These are phyloP conservation scores for Hemicordylus capensis DNA, from an alignment of 2,113 vertebrate species.

Conservation along the genomic window DNA sequence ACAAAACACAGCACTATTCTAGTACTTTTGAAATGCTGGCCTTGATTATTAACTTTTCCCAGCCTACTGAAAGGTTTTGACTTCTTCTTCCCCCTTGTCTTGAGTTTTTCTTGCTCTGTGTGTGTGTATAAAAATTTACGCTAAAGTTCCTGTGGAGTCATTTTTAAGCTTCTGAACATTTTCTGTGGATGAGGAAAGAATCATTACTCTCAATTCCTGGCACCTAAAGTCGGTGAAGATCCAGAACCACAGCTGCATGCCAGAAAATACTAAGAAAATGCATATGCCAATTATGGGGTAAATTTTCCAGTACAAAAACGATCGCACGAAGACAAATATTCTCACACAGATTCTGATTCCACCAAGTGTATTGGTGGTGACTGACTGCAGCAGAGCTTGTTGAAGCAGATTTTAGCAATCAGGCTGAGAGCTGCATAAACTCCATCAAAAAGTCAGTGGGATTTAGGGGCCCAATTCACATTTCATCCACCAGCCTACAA, in stretches of 20 bases:
- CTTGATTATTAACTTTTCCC: constrained; percentile 13
- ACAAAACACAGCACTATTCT: constrained; percentile 8
- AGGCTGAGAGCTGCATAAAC: neutral
- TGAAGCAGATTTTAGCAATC: neutral
- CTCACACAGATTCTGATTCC: no score
- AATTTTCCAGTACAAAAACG: neutral
- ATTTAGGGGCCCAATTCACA: neutral
- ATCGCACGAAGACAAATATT: no score
- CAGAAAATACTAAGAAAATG: neutral
- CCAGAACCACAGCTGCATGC: neutral
- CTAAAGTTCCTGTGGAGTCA: neutral
- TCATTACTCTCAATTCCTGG: neutral
- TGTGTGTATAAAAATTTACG: neutral
- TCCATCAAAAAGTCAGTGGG: neutral
- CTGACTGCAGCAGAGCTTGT: neutral
- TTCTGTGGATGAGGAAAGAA: neutral
- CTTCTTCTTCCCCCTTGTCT: constrained; percentile 4
- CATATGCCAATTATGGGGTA: neutral
- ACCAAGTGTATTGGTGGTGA: neutral
- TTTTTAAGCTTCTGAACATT: constrained; percentile 6
- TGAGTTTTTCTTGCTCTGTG: neutral
- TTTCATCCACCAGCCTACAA: neutral
- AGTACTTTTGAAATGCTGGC: neutral
- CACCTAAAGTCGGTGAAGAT: neutral
- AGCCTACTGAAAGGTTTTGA: neutral